Evolutionary conservation across 2,113 vertebrate genomes (phyloP).

Genomic region (Corvus cornix): DNA sequence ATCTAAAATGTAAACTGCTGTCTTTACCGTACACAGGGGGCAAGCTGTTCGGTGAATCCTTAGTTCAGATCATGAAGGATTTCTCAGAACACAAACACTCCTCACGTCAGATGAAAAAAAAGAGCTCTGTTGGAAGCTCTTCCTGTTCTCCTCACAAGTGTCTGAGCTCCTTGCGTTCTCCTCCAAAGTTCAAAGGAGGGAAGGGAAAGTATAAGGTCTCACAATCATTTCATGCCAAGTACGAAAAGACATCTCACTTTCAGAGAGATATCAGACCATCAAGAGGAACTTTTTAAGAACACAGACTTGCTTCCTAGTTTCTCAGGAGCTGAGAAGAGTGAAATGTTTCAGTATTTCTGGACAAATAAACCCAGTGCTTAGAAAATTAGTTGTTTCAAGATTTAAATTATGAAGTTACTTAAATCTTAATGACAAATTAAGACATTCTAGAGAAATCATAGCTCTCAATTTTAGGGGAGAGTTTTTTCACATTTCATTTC

Average conservation of each 20-base stretch:
- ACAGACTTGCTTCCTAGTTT: neutral
- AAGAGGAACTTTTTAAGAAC: slow-evolving; percentile 34
- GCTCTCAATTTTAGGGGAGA: neutral
- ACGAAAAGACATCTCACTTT: neutral
- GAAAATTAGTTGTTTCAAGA: neutral
- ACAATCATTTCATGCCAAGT: neutral
- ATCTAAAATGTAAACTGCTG: slow-evolving; percentile 21
- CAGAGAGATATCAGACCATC: neutral
- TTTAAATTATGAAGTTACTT: neutral
- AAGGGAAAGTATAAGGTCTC: slow-evolving; percentile 44
- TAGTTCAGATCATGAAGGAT: slow-evolving; percentile 24
- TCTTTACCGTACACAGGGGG: slow-evolving; percentile 30
- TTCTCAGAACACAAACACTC: neutral
- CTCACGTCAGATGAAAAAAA: neutral
- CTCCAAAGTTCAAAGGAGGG: slow-evolving; percentile 27
- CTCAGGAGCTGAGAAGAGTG: neutral
- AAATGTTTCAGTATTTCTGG: neutral
- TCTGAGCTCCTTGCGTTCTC: neutral
- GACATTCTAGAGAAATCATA: neutral
- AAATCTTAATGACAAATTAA: neutral
- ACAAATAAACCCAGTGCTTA: neutral
- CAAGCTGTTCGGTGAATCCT: slow-evolving; percentile 43
- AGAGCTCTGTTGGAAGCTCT: neutral
- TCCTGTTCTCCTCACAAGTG: slow-evolving; percentile 6
- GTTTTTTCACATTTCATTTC: neutral